Evolutionary conservation across 2,888 invertebrate species (phyloP).

Genomic region (Spodoptera exigua): DNA sequence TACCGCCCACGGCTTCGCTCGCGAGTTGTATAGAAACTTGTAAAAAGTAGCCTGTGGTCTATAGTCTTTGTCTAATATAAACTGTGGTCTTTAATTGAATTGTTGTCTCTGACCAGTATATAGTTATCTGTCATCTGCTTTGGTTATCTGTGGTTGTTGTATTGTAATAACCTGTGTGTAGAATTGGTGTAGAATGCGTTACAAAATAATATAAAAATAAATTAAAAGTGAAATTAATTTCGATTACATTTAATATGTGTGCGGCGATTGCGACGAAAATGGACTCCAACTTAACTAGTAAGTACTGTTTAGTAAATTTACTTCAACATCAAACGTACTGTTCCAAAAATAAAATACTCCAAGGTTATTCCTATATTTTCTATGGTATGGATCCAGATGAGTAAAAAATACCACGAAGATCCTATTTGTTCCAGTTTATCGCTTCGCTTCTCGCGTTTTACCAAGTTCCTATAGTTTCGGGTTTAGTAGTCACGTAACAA

Average conservation of each 20-base stretch:
- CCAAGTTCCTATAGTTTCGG: too few relatives aligned
- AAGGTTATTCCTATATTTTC: conserved; percentile 47
- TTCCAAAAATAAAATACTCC: conserved; percentile 39
- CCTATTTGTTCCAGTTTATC: too few relatives aligned
- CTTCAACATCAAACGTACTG: not conserved
- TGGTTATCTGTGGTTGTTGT: conserved; percentile 32
- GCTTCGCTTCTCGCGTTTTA: too few relatives aligned
- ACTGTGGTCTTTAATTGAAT: not conserved
- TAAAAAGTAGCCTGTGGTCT: too few relatives aligned
- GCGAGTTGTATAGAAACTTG: too few relatives aligned
- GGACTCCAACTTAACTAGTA: conserved; percentile 80
- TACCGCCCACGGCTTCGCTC: too few relatives aligned
- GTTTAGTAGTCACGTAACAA: too few relatives aligned
- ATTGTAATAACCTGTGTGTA: conserved; percentile 12
- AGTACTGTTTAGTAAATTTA: conserved; percentile 37
- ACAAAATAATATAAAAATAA: too few relatives aligned
- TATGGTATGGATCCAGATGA: too few relatives aligned
- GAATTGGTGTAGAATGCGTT: not conserved
- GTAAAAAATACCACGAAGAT: too few relatives aligned
- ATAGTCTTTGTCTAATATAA: too few relatives aligned
- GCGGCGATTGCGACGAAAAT: conserved; percentile 66
- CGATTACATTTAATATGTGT: conserved; percentile 53
- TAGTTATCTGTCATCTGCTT: too few relatives aligned
- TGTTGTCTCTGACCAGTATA: not conserved
- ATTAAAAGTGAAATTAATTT: not conserved